phyloP scores from a whole-genome alignment of 1,140 invertebrate genomes.

The Atta cephalotes region DNA sequence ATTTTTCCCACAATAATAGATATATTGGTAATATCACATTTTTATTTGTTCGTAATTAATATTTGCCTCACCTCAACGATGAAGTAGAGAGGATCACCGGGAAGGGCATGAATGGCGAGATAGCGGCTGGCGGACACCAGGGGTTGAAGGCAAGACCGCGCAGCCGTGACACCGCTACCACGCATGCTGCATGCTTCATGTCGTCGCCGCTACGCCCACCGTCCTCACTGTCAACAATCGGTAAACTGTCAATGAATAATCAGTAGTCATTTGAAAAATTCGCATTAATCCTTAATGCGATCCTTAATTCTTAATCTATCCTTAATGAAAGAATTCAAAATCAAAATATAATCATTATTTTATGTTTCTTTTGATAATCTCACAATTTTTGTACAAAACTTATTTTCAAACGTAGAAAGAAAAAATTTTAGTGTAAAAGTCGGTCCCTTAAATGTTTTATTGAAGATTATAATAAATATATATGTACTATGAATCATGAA shows the following conservation, averaged over 20 bases:
- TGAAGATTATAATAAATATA: background rate
- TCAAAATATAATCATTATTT: background rate
- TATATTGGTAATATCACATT: background rate
- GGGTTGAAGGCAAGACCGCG: conserved; percentile 87
- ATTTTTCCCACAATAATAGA: background rate
- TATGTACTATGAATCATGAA: too few species aligned
- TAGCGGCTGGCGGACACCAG: conserved; percentile 88
- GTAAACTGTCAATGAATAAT: background rate
- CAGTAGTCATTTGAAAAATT: background rate
- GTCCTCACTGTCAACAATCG: conserved; percentile 81
- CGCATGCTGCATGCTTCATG: conserved; percentile 87
- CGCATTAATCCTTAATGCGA: background rate
- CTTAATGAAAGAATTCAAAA: background rate
- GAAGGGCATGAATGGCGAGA: conserved; percentile 88
- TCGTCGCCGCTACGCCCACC: conserved; percentile 86
- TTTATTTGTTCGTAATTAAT: conserved; percentile 3
- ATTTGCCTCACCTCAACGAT: conserved; percentile 87
- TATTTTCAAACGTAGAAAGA: background rate
- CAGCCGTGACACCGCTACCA: conserved; percentile 87
- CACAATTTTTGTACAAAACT: background rate
- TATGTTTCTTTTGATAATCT: background rate
- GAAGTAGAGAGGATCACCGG: conserved; percentile 89
- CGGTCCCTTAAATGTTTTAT: background rate
- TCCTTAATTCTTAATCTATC: background rate
- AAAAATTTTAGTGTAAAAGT: background rate